Percentiles rank a stretch among this genome's conserved stretches.
Evolutionary conservation across 2,113 vertebrate genomes (phyloP).

Genomic region (Rhadina sibilatrix): DNA sequence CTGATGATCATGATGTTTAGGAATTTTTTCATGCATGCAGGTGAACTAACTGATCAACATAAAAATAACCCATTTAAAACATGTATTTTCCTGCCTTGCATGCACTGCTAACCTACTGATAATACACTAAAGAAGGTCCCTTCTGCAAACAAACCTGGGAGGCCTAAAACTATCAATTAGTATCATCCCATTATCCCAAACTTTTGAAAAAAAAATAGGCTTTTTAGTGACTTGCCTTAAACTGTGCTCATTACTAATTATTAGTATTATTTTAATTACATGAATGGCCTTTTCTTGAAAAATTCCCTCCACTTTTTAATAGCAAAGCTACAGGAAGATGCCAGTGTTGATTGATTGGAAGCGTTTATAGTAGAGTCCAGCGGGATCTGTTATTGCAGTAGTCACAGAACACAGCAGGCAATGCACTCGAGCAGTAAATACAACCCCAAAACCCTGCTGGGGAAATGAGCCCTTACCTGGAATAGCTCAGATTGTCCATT

Average conservation of each 20-base stretch:
- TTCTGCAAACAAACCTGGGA: neutral
- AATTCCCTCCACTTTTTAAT: neutral
- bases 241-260: constrained; percentile 6
- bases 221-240: constrained; percentile 10
- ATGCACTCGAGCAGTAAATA: neutral
- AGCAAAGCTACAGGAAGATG: constrained; percentile 7
- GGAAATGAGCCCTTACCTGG: neutral
- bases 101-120: neutral
- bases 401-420: neutral
- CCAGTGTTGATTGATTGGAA: neutral
- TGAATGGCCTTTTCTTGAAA: neutral
- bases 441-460: neutral
- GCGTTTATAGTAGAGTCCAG: neutral
- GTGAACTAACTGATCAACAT: neutral
- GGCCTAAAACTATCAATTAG: constrained; percentile 20
- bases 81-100: neutral
- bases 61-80: neutral
- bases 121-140: neutral
- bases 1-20: neutral
- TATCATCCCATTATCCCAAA: constrained; percentile 22
- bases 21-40: neutral
- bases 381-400: neutral
- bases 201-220: constrained; percentile 26
- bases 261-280: constrained; percentile 54
- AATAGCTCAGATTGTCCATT: neutral